Conservation (phyloP, 2,888 invertebrate species). For the Tricholauxania praeusta region DNA sequence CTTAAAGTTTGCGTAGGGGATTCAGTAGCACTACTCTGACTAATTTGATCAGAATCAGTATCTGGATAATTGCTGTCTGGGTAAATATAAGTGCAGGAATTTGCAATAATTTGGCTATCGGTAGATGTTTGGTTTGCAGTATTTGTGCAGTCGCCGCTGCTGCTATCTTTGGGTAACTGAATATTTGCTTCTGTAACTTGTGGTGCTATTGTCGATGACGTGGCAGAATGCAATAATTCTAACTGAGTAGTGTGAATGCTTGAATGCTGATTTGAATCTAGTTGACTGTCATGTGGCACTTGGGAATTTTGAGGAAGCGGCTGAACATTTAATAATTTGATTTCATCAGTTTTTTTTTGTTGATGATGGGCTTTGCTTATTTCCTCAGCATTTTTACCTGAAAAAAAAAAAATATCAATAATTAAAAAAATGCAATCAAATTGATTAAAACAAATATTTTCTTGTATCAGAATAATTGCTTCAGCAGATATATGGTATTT, state of each 20-base stretch:
- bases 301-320: constrained; percentile 17
- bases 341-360: constrained; percentile 12
- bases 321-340: background rate
- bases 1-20: background rate
- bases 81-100: constrained; percentile 43
- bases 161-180: constrained; percentile 40
- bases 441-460: background rate
- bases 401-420: too few species aligned
- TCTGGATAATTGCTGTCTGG: background rate
- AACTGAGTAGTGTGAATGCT: background rate
- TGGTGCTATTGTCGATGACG: constrained; percentile 21
- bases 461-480: too few species aligned
- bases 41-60: background rate
- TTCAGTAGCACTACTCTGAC: background rate
- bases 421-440: background rate
- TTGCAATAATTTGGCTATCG: constrained; percentile 8
- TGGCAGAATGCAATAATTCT: background rate
- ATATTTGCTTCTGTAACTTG: constrained; percentile 16
- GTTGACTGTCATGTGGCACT: constrained; percentile 28
- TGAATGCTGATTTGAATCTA: constrained; percentile 13
- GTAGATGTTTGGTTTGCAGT: constrained; percentile 6
- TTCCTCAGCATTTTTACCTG: too few species aligned
- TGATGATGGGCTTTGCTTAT: background rate
- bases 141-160: constrained; percentile 28
- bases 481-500: too few species aligned